phyloP scores from a whole-genome alignment of 92 coral and sea anemone species.

The Bergia puertoricense region DNA sequence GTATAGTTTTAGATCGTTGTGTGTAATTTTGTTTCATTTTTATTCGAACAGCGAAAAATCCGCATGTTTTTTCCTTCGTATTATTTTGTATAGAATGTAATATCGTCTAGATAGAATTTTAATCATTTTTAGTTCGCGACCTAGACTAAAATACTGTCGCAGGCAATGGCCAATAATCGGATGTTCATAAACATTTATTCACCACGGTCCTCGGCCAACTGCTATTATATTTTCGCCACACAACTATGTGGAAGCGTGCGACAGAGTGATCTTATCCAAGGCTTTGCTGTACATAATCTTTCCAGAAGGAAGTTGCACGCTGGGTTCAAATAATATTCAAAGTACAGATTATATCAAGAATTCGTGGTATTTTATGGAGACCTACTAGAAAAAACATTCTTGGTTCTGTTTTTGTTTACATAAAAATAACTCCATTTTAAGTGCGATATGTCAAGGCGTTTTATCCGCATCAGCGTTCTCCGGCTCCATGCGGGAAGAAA shows the following conservation, averaged over 20 bases:
- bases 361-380: slow-evolving; percentile 31
- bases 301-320: slow-evolving; percentile 15
- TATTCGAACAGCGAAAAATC: neutral
- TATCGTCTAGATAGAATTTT: neutral
- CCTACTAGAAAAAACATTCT: slow-evolving; percentile 8
- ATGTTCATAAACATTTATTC: neutral
- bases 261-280: slow-evolving; percentile 53
- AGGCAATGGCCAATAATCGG: neutral
- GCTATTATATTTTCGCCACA: neutral
- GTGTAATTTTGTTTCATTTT: neutral
- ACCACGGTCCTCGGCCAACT: neutral
- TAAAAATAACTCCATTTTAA: slow-evolving; percentile 39
- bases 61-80: slow-evolving; percentile 6
- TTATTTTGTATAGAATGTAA: neutral
- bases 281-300: slow-evolving; percentile 31
- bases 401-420: slow-evolving; percentile 35
- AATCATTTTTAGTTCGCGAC: neutral
- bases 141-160: neutral
- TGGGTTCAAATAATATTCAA: slow-evolving; percentile 12
- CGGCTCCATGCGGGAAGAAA: neutral
- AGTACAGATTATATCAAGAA: slow-evolving; percentile 37
- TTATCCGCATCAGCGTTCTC: neutral
- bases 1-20: neutral
- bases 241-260: neutral
- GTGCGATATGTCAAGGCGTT: slow-evolving; percentile 19